Evolutionary conservation across 2,797 vertebrate genomes (phyloP), one percentile per base, ranked within the genome.

Genomic region (Chelmon rostratus): DNA sequence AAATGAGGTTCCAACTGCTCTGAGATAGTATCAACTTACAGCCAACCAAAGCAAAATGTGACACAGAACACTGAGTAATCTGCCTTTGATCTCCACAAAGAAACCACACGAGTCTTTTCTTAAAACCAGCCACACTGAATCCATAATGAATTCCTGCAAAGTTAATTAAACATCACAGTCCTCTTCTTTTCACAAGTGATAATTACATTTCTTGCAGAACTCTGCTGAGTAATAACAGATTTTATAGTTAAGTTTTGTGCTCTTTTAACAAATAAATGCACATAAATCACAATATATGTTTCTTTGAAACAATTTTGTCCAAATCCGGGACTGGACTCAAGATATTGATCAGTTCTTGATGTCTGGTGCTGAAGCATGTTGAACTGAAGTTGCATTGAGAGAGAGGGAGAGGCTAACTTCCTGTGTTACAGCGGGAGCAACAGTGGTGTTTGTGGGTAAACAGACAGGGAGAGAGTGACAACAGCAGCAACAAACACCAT

Each of bases 401-500:
- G n/a, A 61, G 37, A 46, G 5, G 44, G 44, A 35, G 59, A 28
- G 47, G 47, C 47, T 68, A 52, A 66, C 86, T 87, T 78, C 71
- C 68, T 73, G 47, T 49, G 53, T 62, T 11, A 28, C 47, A 47
- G n/a, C 0, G 23, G 80, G 33, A 78, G 57, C 70, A 64, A 25
- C 56, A n/a, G 56, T 15, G 35, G 68, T 82, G 76, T 87, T 89
- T 92, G 89, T 76, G 86, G 82, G 85, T 88, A 91, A 91, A 91
- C 85, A 79, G 82, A 75, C 73, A 15, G 28, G 81, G 75, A 78
- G 74, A 86, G 83, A 86, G 85, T 68, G 85, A 78, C 77, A 85
- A 77, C 79, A 79, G 68, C 56, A 74, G 57, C 81, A 85, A 78
- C 81, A 88, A 86, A 86, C 83, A 83, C 74, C 86, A 65, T 73